These are phyloP conservation scores for Dendronephthya gigantea DNA, from an alignment of 64 coral and sea anemone species.

Conservation along the genomic window DNA sequence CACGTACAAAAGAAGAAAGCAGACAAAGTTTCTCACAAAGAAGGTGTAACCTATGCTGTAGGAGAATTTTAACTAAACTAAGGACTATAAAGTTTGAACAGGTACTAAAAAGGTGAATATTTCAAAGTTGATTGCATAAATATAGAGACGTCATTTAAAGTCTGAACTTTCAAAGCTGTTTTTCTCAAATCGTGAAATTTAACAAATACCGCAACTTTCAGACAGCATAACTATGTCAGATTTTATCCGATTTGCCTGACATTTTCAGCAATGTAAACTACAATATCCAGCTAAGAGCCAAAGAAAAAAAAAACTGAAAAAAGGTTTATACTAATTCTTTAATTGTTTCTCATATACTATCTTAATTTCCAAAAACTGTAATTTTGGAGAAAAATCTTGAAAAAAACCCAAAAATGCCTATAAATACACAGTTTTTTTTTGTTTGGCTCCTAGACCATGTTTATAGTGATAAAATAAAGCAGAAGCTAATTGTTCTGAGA, in stretches of 20 bases:
- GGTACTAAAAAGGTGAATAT: not conserved
- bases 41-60: not conserved
- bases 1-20: not conserved
- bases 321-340: not conserved
- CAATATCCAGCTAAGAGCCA: not conserved
- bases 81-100: not conserved
- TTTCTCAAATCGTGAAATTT: not conserved
- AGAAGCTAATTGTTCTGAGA: not conserved
- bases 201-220: not conserved
- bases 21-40: constrained; percentile 7
- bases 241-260: not conserved
- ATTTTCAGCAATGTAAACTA: not conserved
- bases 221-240: not conserved
- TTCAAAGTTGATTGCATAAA: not conserved
- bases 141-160: not conserved
- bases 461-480: not conserved
- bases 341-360: not conserved
- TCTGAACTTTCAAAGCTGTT: not conserved
- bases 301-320: not conserved
- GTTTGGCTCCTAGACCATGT: not conserved
- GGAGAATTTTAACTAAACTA: constrained; percentile 3
- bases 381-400: not conserved
- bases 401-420: not conserved
- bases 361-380: not conserved
- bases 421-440: not conserved